Evolutionary conservation across 2,888 invertebrate genomes (phyloP), one percentile per base, ranked within the genome.

Genomic region (Pseudoips prasinana): DNA sequence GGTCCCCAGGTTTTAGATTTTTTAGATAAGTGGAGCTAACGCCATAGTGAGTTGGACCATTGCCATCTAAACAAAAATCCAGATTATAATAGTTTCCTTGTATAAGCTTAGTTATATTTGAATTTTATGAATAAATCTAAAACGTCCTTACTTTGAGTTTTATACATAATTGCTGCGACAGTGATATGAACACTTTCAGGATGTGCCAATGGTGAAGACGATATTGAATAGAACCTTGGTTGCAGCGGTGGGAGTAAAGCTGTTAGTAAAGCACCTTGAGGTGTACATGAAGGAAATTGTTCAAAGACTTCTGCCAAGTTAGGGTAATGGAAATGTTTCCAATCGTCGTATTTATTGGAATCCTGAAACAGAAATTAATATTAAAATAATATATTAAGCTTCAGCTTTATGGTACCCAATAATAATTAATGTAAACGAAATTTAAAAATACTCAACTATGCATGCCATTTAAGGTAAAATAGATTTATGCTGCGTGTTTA

Each of bases 141-240:
- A n/a, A n/a, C n/a, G n/a, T n/a, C n/a, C 73, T 75, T 78, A 94
- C 96, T 93, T 86, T 95, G 92, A 1, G 95, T 94, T 66, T 91
- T 92, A 73, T 96, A 98, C 27, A 92, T 91, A 8, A 98, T 97
- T 5, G 98, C 94, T 25, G 97, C 97, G 4, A 98, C 96, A 0
- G 98, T 98, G 26, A 96, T 82, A 69, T 98, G 97, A 10, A 98
- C 92, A 69, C 95, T 93, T 26, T 93, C 92, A 0, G 90, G 90
- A 65, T 94, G 91, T 7, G 93, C 91, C 2, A 91, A 73, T 0
- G 96, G 94, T 6, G 97, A 95, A 0, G 97, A 97, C 1, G 97
- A 97, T 62, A 98, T 97, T 24, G 96, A 97, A 82, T 98, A 98
- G 80, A 96, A 98, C 55, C 98, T 90, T 2, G 98, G 96, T 67